Evolutionary conservation across 2,888 invertebrate species (phyloP), one percentile per base, ranked within the genome.

Genomic region (Eumerus sabulonum): DNA sequence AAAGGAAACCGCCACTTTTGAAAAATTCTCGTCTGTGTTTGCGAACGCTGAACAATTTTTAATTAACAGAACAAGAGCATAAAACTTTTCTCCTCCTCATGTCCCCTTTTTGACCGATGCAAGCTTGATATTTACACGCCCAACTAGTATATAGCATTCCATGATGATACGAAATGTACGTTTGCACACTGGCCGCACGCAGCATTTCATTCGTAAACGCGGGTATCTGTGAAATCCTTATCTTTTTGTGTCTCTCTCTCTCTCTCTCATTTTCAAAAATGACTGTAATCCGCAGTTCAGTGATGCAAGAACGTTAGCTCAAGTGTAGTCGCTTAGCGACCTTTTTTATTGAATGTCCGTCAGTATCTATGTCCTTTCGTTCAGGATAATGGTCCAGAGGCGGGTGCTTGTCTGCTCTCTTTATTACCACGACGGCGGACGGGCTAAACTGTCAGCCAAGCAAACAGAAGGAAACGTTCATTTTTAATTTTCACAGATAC

Each of bases 41-140:
- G 76, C 72, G 44, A 62, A 67, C 45, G 72, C 27, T 72, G 67
- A 67, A 72, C 72, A 72, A 51, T 77, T 77, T 66, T 77, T 77
- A 77, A 77, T 77, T 77, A 77, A 77, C 72, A 18, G 36, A 35
- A 62, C 72, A 77, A 72, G 66, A 76, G 72, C 76, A 57, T 60
- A 54, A 35, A 9, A 27, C 40, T 5, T 11, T 40, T 9, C n/a
- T n/a, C n/a, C 2, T 40, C n/a, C n/a, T n/a, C n/a, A n/a, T n/a
- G 11, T 11, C 1, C 36, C n/a, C 35, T 51, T 68, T 57, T 45
- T 71, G 48, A 18, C 16, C 35, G 27, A 27, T 67, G 27, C 19
- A 71, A 59, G 42, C 64, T 76, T 59, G 62, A 71, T 76, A 72
- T 71, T 71, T 76, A 51, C 56, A 72, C 60, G 27, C 7, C 7